Evolutionary conservation across 2,888 invertebrate species (phyloP), one percentile per base, ranked within the genome.

Genomic region (Diplazon laetatorius): DNA sequence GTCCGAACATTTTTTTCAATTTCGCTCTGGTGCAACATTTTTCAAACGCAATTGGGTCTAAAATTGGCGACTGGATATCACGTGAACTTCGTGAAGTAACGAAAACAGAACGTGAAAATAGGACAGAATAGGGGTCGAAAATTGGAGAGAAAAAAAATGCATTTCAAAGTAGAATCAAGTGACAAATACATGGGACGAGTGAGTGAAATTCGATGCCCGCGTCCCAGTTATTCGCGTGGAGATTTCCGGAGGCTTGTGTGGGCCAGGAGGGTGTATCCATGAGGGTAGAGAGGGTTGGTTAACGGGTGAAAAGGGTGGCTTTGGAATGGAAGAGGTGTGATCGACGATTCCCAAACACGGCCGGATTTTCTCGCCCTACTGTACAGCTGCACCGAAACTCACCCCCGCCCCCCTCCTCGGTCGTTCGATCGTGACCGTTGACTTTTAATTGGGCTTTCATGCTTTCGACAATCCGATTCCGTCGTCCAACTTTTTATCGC

Each of bases 151-250:
- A n/a, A n/a, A n/a, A n/a, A n/a, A n/a, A n/a, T n/a, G n/a, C n/a
- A n/a, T n/a, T n/a, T n/a, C 16, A 68, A 55, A 55, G 55, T 55
- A 63, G 42, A 66, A 66, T 66, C 39, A 52, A 30, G 18, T 18
- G 1, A 18, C 10, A 9, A 22, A 68, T 44, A 22, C 12, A 18
- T 68, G 16, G 55, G 30, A 14, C 42, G 44, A 68, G 68, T 42
- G 30, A 55, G 68, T 39, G 18, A 14, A 16, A 68, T 68, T 68
- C 42, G 55, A 12, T 44, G 16, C 37, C 10, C 55, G 62, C 37
- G 68, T 55, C 55, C 46, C 62, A 75, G 69, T 75, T 74, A 74
- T 75, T 46, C 46, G 35, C 44, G 62, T 8, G n/a, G 16, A 30
- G 14, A 20, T 50, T 75, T 63, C 42, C n/a, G 30, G 25, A 14